Evolutionary conservation across 2,888 invertebrate species (phyloP).

Genomic region (Steinernema carpocapsae): DNA sequence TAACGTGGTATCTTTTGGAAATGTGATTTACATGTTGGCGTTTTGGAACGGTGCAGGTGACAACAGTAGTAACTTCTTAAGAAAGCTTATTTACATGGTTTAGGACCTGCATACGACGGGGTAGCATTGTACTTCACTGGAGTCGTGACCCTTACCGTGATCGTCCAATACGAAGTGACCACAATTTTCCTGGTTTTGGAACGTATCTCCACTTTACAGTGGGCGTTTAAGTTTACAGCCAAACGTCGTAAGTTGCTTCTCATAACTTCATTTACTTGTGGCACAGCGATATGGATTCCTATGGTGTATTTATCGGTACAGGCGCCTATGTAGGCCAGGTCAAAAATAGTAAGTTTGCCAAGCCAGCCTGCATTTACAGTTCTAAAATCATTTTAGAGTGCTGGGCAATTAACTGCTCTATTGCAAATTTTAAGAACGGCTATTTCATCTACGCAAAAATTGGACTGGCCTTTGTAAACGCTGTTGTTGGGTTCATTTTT

Average conservation of each 20-base stretch:
- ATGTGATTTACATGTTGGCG: neutral
- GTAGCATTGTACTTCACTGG: neutral
- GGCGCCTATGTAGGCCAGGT: neutral
- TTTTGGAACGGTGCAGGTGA: constrained; percentile 6
- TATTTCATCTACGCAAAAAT: constrained; percentile 9
- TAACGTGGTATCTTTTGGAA: neutral
- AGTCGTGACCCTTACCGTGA: neutral
- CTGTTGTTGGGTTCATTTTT: neutral
- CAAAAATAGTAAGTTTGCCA: neutral
- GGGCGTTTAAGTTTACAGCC: neutral
- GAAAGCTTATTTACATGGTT: too few relatives aligned
- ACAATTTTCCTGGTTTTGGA: constrained; percentile 18
- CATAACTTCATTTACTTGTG: neutral
- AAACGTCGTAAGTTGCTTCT: neutral
- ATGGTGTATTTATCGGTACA: neutral
- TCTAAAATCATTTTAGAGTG: constrained; percentile 8
- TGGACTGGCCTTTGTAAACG: neutral
- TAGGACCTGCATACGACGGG: constrained; percentile 7
- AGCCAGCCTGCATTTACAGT: too few relatives aligned
- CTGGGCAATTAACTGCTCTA: constrained; percentile 10
- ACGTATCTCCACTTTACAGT: neutral
- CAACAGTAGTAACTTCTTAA: neutral
- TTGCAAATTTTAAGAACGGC: constrained; percentile 4
- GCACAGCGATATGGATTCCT: neutral
- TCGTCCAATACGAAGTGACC: constrained; percentile 4